Conservation (phyloP, 2,113 vertebrate genomes). For the Spilogale gracilis region DNA sequence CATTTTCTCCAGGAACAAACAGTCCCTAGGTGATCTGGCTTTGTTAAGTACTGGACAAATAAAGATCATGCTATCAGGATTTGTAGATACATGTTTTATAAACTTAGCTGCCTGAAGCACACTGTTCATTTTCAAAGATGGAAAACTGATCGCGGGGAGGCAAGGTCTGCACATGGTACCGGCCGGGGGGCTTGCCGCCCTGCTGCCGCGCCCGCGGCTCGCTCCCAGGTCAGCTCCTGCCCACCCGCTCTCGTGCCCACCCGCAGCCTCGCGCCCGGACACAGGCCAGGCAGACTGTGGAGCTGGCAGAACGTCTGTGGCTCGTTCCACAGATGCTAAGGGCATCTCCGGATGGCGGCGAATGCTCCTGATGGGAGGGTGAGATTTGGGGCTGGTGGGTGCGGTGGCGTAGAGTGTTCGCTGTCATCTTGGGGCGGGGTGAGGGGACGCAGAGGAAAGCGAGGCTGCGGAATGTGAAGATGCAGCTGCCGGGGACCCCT, state of each 20-base stretch:
- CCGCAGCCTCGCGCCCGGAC: neutral
- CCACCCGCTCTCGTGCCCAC: neutral
- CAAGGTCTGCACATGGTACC: neutral
- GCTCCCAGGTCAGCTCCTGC: neutral
- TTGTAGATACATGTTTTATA: conserved; percentile 47
- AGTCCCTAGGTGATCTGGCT: conserved; percentile 67
- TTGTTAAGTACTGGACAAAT: neutral
- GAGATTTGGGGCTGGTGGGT: conserved; percentile 48
- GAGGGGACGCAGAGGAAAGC: neutral
- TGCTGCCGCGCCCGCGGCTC: neutral
- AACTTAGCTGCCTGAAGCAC: conserved; percentile 58
- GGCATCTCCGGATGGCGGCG: conserved; percentile 40
- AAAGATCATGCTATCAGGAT: conserved; percentile 70
- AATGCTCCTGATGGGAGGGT: conserved; percentile 59
- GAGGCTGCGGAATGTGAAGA: conserved; percentile 33
- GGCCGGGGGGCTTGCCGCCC: neutral
- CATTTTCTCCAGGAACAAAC: conserved; percentile 56
- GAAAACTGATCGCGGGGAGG: conserved; percentile 40
- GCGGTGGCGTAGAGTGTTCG: conserved; percentile 61
- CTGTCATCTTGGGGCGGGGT: neutral
- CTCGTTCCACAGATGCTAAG: neutral
- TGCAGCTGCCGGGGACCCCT: conserved; percentile 40
- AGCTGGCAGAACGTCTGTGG: conserved; percentile 16
- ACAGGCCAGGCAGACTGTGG: conserved; percentile 14
- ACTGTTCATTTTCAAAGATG: conserved; percentile 46